Evolutionary conservation across 2,113 vertebrate genomes (phyloP), one percentile per base, ranked within the genome.

Genomic region (Calidris pugnax): DNA sequence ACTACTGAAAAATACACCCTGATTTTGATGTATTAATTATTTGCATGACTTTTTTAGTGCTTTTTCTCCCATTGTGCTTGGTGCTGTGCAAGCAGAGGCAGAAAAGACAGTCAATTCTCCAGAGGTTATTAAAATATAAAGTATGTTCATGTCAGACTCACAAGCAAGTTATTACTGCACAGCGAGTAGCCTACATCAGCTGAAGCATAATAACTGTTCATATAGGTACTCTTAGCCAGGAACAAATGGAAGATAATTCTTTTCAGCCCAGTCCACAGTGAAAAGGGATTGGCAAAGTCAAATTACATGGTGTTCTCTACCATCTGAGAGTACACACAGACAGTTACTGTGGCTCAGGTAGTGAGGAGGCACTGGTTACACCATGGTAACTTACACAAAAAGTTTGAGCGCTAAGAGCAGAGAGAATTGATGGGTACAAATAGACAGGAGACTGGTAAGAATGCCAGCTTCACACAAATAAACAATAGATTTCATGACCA

Each of bases 111-210:
- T 66, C 73, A 87, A 14, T 94, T 93, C 94, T 89, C 93, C 28
- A 60, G 81, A 89, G 95, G 57, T 91, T 94, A 96, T 96, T 96
- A 91, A 96, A 96, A 95, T 85, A 95, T 51, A 75, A 93, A 95
- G 84, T 85, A 87, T 85, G 91, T 56, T 91, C 81, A 32, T 76
- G 81, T 76, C 87, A 96, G 87, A 69, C 50, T 95, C 91, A 96
- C 93, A 94, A 82, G 84, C 69, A 95, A 92, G 77, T 94, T 96
- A 87, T 95, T 96, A 91, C 71, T 62, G 89, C 81, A 79, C 84
- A 94, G 93, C 5, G 10, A 89, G 93, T 68, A 93, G 77, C 69
- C 93, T 82, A 48, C 66, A 72, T 76, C 51, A 68, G 91, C 66
- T 73, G 81, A 91, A 60, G 74, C 53, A 68, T 3, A 87, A 87